Evolutionary conservation across 2,888 invertebrate genomes (phyloP).

Genomic region (Leptopilina syphax): DNA sequence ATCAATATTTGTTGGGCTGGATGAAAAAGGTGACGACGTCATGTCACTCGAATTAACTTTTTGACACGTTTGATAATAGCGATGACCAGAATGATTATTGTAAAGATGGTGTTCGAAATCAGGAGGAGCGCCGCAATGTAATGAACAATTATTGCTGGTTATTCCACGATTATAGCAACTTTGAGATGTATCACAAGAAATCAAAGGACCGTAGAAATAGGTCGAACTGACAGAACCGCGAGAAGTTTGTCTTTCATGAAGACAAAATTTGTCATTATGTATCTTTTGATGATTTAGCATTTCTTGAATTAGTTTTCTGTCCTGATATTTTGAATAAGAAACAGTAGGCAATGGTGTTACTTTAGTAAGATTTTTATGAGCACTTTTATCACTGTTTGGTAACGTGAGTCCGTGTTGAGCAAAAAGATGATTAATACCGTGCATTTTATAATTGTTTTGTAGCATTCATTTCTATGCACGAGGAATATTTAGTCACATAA

Average conservation of each 20-base stretch:
- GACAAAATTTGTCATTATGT: conserved; percentile 57
- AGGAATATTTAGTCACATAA: background rate
- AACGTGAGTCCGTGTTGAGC: conserved; percentile 29
- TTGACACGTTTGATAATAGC: conserved; percentile 63
- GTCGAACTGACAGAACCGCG: conserved; percentile 72
- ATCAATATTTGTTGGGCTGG: conserved; percentile 65
- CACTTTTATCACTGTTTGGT: conserved; percentile 25
- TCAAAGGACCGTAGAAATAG: conserved; percentile 69
- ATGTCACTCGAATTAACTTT: conserved; percentile 55
- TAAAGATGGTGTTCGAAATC: conserved; percentile 65
- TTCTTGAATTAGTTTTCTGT: conserved; percentile 66
- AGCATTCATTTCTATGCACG: background rate
- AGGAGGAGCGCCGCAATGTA: conserved; percentile 54
- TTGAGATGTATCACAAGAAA: conserved; percentile 59
- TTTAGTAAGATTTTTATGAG: conserved; percentile 16
- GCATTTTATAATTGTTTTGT: conserved; percentile 20
- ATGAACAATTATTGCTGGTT: conserved; percentile 72
- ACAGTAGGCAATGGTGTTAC: background rate
- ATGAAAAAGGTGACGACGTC: conserved; percentile 64
- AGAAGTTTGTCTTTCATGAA: conserved; percentile 63
- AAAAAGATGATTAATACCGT: conserved; percentile 27
- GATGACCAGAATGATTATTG: conserved; percentile 66
- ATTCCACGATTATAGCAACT: conserved; percentile 75
- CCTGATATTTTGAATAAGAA: conserved; percentile 54
- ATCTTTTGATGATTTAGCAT: conserved; percentile 59